These are phyloP conservation scores for Lysandra bellargus DNA, from an alignment of 2,888 invertebrate species.

Conservation along the genomic window DNA sequence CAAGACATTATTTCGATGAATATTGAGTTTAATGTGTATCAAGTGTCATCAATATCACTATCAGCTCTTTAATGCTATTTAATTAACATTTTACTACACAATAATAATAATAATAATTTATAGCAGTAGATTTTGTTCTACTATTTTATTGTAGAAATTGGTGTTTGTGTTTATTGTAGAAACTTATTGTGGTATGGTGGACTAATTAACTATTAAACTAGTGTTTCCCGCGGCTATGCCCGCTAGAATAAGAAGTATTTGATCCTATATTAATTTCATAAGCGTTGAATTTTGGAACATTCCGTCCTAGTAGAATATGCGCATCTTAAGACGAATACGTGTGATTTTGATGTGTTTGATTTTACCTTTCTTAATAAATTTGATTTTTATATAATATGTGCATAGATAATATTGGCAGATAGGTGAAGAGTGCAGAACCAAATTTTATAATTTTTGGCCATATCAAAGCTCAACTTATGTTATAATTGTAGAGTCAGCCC, in stretches of 20 bases:
- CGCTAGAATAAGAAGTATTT: neutral
- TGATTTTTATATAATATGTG: too few relatives aligned
- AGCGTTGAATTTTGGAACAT: neutral
- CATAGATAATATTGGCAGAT: too few relatives aligned
- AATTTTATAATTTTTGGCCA: neutral
- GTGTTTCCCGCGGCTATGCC: too few relatives aligned
- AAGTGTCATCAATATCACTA: constrained; percentile 4
- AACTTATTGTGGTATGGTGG: too few relatives aligned
- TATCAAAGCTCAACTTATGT: neutral
- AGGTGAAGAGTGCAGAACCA: too few relatives aligned
- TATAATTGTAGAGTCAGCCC: neutral
- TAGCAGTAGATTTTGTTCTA: neutral
- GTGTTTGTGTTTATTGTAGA: neutral
- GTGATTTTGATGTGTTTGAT: neutral
- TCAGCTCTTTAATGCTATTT: neutral
- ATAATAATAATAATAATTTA: too few relatives aligned
- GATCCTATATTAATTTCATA: neutral
- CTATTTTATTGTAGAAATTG: neutral
- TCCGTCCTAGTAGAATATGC: neutral
- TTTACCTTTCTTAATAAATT: too few relatives aligned
- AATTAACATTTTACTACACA: neutral
- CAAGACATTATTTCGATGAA: constrained; percentile 3
- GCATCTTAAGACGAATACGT: neutral
- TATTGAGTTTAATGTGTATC: constrained; percentile 20
- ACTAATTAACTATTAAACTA: too few relatives aligned